phyloP scores from a whole-genome alignment of 2,888 invertebrate species.

The Magallana nippona region DNA sequence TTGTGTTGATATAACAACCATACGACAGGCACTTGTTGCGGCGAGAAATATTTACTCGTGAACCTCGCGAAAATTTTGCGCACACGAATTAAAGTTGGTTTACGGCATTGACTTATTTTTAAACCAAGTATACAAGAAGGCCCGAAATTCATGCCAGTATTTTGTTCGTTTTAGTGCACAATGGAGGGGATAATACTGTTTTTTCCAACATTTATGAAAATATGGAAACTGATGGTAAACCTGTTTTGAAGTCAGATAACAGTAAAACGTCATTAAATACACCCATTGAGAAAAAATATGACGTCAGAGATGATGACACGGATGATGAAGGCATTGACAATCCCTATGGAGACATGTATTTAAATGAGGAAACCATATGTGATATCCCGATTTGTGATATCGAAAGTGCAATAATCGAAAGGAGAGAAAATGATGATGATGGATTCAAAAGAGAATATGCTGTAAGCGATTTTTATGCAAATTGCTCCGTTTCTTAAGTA shows the following conservation, averaged over 20 bases:
- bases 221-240: neutral
- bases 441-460: conserved; percentile 1
- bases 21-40: no score
- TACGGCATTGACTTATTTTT: neutral
- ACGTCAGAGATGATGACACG: neutral
- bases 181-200: no score
- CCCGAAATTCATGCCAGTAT: no score
- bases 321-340: conserved; percentile 8
- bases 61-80: no score
- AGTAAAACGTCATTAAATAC: no score
- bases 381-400: neutral
- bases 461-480: neutral
- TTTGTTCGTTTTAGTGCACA: no score
- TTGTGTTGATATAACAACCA: no score
- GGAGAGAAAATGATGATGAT: neutral
- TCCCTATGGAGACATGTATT: no score
- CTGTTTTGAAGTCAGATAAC: neutral
- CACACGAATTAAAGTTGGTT: no score
- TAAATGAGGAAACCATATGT: neutral
- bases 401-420: neutral
- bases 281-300: neutral
- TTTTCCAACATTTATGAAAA: neutral
- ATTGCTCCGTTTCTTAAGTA: no score
- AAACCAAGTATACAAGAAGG: neutral
- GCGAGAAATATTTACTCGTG: no score